phyloP scores from a whole-genome alignment of 2,113 vertebrate species.

The Pachyramphus minor region DNA sequence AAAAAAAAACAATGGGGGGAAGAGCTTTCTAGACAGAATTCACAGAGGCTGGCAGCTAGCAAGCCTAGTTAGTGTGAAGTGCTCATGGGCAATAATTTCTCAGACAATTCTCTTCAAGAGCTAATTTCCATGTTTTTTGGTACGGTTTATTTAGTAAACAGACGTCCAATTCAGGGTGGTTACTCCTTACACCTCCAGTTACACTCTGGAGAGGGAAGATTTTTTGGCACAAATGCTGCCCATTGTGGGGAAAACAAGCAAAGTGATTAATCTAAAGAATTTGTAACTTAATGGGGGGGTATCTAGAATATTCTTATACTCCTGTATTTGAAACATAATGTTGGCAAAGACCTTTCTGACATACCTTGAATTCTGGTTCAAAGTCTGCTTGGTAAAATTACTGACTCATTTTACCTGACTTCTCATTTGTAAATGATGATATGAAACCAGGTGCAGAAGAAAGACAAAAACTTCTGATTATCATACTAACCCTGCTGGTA shows the following conservation, averaged over 20 bases:
- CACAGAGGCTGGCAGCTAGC: background rate
- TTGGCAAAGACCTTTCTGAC: background rate
- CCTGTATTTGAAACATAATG: background rate
- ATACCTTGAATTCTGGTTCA: background rate
- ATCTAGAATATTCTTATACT: background rate
- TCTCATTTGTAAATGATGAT: background rate
- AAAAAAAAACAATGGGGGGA: accelerated
- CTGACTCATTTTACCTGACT: too few relatives aligned
- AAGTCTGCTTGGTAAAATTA: background rate
- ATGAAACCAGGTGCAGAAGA: background rate
- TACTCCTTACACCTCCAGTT: background rate
- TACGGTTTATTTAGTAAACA: background rate
- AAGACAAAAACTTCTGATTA: background rate
- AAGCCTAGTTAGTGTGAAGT: background rate
- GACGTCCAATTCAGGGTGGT: background rate
- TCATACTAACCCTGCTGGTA: background rate
- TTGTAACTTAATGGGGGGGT: background rate
- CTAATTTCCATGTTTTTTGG: background rate
- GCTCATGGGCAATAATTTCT: background rate
- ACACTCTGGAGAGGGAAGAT: background rate
- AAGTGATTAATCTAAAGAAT: background rate
- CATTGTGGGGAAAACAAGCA: background rate
- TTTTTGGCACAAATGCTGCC: background rate
- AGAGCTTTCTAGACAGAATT: background rate
- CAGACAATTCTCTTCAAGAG: background rate